Evolutionary conservation across 2,113 vertebrate species (phyloP), one percentile per base, ranked within the genome.

Genomic region (Ornithorhynchus anatinus): DNA sequence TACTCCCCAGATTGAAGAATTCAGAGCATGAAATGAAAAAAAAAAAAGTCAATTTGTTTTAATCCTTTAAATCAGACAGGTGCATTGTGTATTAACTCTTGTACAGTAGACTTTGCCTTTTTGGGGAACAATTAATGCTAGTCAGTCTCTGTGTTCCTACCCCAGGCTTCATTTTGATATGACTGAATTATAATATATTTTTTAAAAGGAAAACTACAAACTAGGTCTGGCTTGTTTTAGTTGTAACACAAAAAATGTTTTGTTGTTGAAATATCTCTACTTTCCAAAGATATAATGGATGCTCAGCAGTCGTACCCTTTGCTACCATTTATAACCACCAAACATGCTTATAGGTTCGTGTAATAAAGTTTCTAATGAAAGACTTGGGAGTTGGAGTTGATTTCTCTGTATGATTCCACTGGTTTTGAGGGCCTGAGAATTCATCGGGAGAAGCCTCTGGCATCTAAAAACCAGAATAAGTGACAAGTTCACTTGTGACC

Each of bases 291-390:
- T 76, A 61, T n/a, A n/a, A 79, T 60, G 52, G 67, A 79, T 68
- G 57, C 58, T 81, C 79, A 78, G 81, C 80, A 68, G 23, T 79
- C 65, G 60, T 85, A 57, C 69, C 43, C 45, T 65, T 38, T 36
- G n/a, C 51, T 76, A 74, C 59, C 59, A 72, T 75, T 69, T 86
- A 72, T 80, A 85, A n/a, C 84, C 58, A 72, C 25, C 75, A 80
- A 79, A 83, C 54, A 37, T 78, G 45, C 75, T 58, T 86, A 63
- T 87, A 88, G 80, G 67, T 80, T 82, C 77, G 84, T 76, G 44
- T 75, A 91, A 91, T 90, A 91, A 92, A 90, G n/a, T 88, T 91
- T 84, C 69, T 84, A 87, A 84, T 81, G 15, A 85, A 89, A 77
- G 52, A 81, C 6, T 8, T 50, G 6, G 56, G 59, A 58, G 69